Base-by-base conservation (phyloP, 2,888 invertebrate species). In the Gari tellinella region DNA sequence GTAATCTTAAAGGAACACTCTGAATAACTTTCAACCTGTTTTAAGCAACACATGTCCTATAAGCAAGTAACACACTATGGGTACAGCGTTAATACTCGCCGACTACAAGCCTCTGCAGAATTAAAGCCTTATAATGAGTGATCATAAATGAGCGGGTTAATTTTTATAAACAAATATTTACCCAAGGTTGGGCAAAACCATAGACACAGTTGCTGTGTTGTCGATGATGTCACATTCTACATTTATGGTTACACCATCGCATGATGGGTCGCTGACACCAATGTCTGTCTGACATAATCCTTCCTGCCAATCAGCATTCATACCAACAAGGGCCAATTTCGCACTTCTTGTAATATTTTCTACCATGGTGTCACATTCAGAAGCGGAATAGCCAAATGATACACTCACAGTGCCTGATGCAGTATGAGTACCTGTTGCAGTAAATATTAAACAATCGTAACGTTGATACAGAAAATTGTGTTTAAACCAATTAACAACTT, bases 211-310 rank as follows among this genome's bases (percentile, higher is more conserved):
- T 0, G 74, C 65, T 15, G 17, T 55, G n/a, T n/a, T n/a, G 15
- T 31, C n/a, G 19, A n/a, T 15, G 15, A 15, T 25, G 1, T 17
- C 17, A 57, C 74, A 74, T 12, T 17, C 37, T 8, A 65, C 65
- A 38, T 21, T 14, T n/a, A 70, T 31, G n/a, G 48, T 26, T 3
- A 66, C 62, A 26, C 37, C 17, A 4, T 51, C 37, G 41, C 69
- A 69, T 26, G 15, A 43, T 1, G 17, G 4, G 25, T 75, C 75
- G 25, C 40, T 25, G 2, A 10, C 48, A 7, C 70, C 75, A n/a
- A 38, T 15, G 21, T 61, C 66, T 14, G 40, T 46, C 41, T 53
- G 48, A 58, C 75, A 75, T 8, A 75, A 38, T 14, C 46, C 55
- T 51, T 57, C 25, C 10, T 23, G 17, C 53, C 69, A 62, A 37